Evolutionary conservation across 1,140 invertebrate species (phyloP).

Genomic region (Atta colombica): DNA sequence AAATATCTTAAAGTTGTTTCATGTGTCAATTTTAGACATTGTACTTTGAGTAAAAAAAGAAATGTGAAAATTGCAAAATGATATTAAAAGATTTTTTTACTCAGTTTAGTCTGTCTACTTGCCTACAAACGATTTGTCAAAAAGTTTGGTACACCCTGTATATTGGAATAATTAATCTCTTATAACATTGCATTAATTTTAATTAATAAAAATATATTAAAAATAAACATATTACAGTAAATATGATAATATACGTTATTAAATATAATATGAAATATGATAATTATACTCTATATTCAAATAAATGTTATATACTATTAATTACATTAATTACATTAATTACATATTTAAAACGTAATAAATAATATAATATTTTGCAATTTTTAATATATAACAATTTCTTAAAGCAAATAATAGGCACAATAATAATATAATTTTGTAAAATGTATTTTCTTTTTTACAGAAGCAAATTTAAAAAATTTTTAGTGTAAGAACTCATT

Average conservation of each 20-base stretch:
- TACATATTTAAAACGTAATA: background rate
- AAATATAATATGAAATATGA: too few species aligned
- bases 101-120: too few species aligned
- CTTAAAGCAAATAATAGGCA: background rate
- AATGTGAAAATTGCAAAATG: too few species aligned
- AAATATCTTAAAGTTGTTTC: too few species aligned
- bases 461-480: background rate
- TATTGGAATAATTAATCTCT: background rate
- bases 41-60: too few species aligned
- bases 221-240: too few species aligned
- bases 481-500: background rate
- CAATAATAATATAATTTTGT: background rate
- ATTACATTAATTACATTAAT: background rate
- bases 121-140: too few species aligned
- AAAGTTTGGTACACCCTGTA: too few species aligned
- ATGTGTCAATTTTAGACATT: too few species aligned
- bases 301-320: background rate
- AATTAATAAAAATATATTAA: background rate
- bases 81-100: too few species aligned
- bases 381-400: background rate
- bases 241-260: too few species aligned
- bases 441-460: background rate
- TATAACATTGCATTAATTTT: background rate
- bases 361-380: constrained; percentile 15
- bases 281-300: too few species aligned